Evolutionary conservation across 2,113 vertebrate species (phyloP).

Genomic region (Callospermophilus lateralis): DNA sequence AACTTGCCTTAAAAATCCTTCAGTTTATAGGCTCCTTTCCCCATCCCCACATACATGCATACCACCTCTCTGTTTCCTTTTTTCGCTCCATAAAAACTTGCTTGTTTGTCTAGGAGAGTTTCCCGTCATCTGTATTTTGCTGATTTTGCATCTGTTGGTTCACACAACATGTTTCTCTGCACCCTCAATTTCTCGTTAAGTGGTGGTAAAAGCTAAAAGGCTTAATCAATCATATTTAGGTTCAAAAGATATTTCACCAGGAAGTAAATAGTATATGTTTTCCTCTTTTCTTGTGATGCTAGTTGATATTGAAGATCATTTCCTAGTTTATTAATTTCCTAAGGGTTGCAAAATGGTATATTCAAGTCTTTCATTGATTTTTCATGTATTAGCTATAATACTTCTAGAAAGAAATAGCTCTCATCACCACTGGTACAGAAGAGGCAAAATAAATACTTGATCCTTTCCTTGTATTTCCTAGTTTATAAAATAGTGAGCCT

Average conservation of each 20-base stretch:
- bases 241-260: constrained; percentile 55
- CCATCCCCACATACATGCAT: rapidly evolving
- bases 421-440: background rate
- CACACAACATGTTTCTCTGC: background rate
- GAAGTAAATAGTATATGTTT: constrained; percentile 32
- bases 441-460: background rate
- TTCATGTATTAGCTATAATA: background rate
- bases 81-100: background rate
- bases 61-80: background rate
- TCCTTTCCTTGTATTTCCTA: constrained; percentile 21
- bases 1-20: background rate
- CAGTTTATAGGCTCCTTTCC: background rate
- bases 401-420: background rate
- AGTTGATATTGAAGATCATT: constrained; percentile 17
- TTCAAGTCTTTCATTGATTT: constrained; percentile 43
- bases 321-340: constrained; percentile 61
- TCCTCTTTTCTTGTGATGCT: constrained; percentile 43
- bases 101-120: background rate
- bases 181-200: background rate
- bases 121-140: background rate
- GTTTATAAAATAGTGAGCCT: background rate
- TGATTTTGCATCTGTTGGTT: background rate
- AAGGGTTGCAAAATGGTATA: background rate
- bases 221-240: constrained; percentile 60
- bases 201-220: background rate